These are phyloP conservation scores for Muntiacus muntjak DNA, from an alignment of 2,113 vertebrate species.

Conservation along the genomic window DNA sequence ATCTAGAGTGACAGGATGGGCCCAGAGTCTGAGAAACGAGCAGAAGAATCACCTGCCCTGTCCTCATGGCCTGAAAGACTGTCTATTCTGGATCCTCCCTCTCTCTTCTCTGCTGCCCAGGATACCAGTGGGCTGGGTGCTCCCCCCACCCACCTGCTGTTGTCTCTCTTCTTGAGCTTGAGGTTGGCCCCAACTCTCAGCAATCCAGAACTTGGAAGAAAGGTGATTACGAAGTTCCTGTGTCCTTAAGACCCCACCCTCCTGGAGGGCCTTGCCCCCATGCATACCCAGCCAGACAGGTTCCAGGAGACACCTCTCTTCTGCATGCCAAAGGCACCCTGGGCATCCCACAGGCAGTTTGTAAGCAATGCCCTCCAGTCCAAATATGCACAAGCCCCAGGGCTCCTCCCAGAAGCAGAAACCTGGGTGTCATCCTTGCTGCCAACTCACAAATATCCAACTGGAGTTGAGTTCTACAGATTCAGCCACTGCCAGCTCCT, in stretches of 20 bases:
- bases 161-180: not conserved
- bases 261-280: not conserved
- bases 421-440: not conserved
- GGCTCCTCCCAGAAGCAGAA: not conserved
- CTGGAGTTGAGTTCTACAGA: not conserved
- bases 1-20: constrained; percentile 73
- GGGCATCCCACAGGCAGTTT: not conserved
- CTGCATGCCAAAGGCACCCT: not conserved
- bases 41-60: not conserved
- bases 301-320: not conserved
- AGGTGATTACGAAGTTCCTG: not conserved
- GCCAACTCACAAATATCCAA: not conserved
- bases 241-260: not conserved
- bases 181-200: not conserved
- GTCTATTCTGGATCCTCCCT: not conserved
- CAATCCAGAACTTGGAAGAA: not conserved
- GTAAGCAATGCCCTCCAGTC: not conserved
- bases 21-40: not conserved
- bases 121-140: not conserved
- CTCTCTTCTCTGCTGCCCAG: not conserved
- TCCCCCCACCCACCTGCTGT: too few relatives aligned
- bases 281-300: not conserved
- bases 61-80: not conserved
- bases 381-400: not conserved
- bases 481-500: not conserved